These are phyloP conservation scores for Nezara viridula DNA, from an alignment of 2,888 invertebrate genomes.

Conservation along the genomic window DNA sequence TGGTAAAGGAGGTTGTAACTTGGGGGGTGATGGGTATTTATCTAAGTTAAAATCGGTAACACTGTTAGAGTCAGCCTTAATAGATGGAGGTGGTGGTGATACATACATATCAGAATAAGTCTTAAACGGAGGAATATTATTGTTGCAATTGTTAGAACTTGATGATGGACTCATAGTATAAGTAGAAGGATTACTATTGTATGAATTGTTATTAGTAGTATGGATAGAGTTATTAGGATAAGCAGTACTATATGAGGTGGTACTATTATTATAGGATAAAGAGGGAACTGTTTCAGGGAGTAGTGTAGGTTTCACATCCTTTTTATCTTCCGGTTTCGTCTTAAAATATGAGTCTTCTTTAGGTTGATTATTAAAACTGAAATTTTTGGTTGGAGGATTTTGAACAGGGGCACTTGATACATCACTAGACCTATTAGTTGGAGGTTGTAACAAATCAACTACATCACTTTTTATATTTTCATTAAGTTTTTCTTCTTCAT, in stretches of 20 bases:
- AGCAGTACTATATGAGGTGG: not conserved
- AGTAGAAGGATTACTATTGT: not conserved
- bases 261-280: not conserved
- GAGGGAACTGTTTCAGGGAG: slow-evolving; percentile 21
- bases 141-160: not conserved
- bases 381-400: not conserved
- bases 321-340: not conserved
- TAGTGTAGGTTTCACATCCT: slow-evolving; percentile 1
- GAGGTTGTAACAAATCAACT: slow-evolving; percentile 26
- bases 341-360: slow-evolving; percentile 7
- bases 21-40: not conserved
- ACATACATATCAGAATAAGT: slow-evolving; percentile 40
- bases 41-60: not conserved
- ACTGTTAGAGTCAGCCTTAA: not conserved
- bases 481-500: slow-evolving; percentile 74
- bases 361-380: not conserved
- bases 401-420: slow-evolving; percentile 8
- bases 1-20: slow-evolving; percentile 44
- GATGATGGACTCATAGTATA: slow-evolving; percentile 7
- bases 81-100: slow-evolving; percentile 51
- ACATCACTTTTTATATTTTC: slow-evolving; percentile 57
- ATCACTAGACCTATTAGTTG: slow-evolving; percentile 29
- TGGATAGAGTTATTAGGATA: not conserved
- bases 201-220: not conserved
- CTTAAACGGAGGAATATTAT: slow-evolving; percentile 24